Conservation (phyloP, 2,113 vertebrate genomes). For the Pomatorhinus ruficollis region DNA sequence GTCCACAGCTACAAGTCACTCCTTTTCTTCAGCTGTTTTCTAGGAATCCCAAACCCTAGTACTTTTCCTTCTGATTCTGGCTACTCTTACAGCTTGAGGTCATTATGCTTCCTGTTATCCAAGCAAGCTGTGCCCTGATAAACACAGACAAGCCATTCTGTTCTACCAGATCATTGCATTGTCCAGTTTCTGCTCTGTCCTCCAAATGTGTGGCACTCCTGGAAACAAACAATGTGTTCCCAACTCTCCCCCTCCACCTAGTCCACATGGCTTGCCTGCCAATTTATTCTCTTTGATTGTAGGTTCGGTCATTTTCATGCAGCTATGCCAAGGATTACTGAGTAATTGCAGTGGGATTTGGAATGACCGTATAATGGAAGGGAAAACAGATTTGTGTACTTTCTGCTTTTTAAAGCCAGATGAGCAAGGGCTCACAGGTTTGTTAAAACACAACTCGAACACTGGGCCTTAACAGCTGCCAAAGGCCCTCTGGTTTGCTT, state of each 20-base stretch:
- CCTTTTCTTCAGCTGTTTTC: not conserved
- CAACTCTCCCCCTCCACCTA: not conserved
- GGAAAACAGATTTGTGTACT: not conserved
- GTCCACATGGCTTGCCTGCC: not conserved
- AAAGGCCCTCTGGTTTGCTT: not conserved
- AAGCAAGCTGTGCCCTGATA: not conserved
- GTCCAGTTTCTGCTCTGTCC: accelerated
- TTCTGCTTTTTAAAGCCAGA: not conserved
- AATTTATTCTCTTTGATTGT: not conserved
- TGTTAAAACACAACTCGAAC: accelerated
- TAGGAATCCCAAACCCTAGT: not conserved
- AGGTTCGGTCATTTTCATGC: not conserved
- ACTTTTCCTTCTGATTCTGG: not conserved
- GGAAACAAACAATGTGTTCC: conserved; percentile 16
- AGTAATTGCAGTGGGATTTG: not conserved
- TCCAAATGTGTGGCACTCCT: not conserved
- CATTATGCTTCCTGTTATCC: not conserved
- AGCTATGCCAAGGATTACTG: conserved; percentile 5
- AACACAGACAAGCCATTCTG: not conserved
- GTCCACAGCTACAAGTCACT: not conserved
- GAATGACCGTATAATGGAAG: not conserved
- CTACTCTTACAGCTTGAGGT: not conserved
- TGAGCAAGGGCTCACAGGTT: not conserved
- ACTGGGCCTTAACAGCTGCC: not conserved
- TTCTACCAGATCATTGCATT: not conserved